Conservation (phyloP, 2,113 vertebrate species). For the Brachyhypopomus gauderio region DNA sequence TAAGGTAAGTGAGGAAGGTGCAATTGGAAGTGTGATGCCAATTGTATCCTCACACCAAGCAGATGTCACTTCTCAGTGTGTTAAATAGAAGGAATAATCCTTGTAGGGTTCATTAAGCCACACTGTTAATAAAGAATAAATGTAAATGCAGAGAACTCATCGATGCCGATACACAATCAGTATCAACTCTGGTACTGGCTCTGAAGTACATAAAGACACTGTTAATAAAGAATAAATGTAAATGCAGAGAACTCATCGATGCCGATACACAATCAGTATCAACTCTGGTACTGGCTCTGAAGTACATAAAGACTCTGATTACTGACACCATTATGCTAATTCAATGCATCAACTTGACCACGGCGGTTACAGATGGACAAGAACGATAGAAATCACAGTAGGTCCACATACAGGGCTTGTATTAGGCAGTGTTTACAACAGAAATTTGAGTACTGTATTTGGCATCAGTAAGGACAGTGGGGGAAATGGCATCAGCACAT, state of each 20-base stretch:
- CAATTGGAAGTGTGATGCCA: not conserved
- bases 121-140: not conserved
- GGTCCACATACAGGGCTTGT: not conserved
- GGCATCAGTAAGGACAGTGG: too few relatives aligned
- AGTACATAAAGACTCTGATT: too few relatives aligned
- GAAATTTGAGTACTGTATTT: too few relatives aligned
- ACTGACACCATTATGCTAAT: too few relatives aligned
- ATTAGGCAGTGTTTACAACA: not conserved
- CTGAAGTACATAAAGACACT: too few relatives aligned
- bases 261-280: too few relatives aligned
- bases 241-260: too few relatives aligned
- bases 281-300: too few relatives aligned
- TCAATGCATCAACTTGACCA: not conserved
- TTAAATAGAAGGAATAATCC: not conserved
- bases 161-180: too few relatives aligned
- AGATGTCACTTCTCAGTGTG: not conserved
- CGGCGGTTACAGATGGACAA: not conserved
- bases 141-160: too few relatives aligned
- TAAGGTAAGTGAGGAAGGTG: not conserved
- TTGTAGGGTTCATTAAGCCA: not conserved
- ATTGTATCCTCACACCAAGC: not conserved
- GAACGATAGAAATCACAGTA: not conserved
- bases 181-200: too few relatives aligned
- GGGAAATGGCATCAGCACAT: too few relatives aligned
- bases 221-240: not conserved